These are phyloP conservation scores for Agrotis clavis DNA, from an alignment of 2,888 invertebrate species.

Conservation along the genomic window DNA sequence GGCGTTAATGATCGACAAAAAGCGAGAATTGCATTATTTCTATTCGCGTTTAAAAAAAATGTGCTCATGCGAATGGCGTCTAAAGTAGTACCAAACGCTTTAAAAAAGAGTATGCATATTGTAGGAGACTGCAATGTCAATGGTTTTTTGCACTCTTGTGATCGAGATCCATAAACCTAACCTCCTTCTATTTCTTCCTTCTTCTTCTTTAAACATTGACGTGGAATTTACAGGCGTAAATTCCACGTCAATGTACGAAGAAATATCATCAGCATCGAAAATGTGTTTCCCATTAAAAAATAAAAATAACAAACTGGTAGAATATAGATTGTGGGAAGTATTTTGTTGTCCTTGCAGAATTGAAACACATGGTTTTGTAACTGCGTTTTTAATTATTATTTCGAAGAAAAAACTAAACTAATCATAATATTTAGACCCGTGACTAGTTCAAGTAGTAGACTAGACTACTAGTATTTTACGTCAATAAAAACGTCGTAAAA, in stretches of 20 bases:
- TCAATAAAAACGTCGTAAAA: conserved; percentile 20
- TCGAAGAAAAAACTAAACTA: neutral
- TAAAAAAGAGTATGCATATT: too few relatives aligned
- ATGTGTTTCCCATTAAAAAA: conserved; percentile 10
- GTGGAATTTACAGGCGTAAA: too few relatives aligned
- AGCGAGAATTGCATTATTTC: too few relatives aligned
- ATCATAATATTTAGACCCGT: conserved; percentile 17
- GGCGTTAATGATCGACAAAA: too few relatives aligned
- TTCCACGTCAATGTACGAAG: neutral
- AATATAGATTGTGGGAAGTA: conserved; percentile 4
- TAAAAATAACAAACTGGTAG: neutral
- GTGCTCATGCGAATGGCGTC: too few relatives aligned
- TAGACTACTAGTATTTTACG: neutral
- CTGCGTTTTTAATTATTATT: neutral
- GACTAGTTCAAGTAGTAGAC: neutral
- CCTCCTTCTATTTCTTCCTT: too few relatives aligned
- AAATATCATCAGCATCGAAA: neutral
- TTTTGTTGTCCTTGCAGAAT: neutral
- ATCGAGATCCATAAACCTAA: too few relatives aligned
- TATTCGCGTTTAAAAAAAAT: too few relatives aligned
- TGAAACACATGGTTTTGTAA: neutral
- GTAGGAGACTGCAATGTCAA: too few relatives aligned
- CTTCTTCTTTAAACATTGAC: too few relatives aligned
- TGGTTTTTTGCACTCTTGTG: too few relatives aligned
- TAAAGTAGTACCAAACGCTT: too few relatives aligned